Evolutionary conservation across 2,888 invertebrate species (phyloP), one percentile per base, ranked within the genome.

Genomic region (Meloe dianella): DNA sequence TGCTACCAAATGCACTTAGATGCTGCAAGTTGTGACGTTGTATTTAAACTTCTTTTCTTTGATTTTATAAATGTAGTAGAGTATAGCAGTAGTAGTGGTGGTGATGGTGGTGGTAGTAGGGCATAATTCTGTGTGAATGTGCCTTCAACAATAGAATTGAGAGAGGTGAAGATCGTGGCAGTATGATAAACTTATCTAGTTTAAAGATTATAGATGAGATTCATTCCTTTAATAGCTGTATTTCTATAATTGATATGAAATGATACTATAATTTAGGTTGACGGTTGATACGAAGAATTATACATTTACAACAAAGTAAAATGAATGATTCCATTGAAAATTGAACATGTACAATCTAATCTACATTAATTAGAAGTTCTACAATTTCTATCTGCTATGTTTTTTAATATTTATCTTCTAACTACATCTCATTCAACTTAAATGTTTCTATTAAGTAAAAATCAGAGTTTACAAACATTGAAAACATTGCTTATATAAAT

Each of bases 111-210:
- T 47, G 47, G 20, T 20, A 20, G 20, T 47, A 41, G 17, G 41
- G n/a, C 17, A 41, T 17, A 41, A 41, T 41, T 41, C 41, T 47
- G 24, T 27, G 60, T 29, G 58, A 58, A 58, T 30, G 32, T 29
- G 24, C 38, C 60, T 60, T 60, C 60, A 38, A 14, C 61, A 65
- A 62, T 60, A 29, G 20, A 27, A 22, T 35, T 62, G 63, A 63
- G 63, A 67, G 66, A 67, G 61, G 57, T 60, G 63, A 63, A 67
- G 63, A 67, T 67, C 24, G 24, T 56, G 51, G 22, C 51, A 27
- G 7, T 9, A n/a, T 58, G 66, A 63, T 63, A 66, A 66, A 63
- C 41, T 38, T 66, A 60, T 57, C 29, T n/a, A 56, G 51, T 38
- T 63, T 17, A 57, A 57, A 20, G 51, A 51, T 51, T 51, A 24